Evolutionary conservation across 2,888 invertebrate genomes (phyloP).

Genomic region (Alentia gelatinosa): DNA sequence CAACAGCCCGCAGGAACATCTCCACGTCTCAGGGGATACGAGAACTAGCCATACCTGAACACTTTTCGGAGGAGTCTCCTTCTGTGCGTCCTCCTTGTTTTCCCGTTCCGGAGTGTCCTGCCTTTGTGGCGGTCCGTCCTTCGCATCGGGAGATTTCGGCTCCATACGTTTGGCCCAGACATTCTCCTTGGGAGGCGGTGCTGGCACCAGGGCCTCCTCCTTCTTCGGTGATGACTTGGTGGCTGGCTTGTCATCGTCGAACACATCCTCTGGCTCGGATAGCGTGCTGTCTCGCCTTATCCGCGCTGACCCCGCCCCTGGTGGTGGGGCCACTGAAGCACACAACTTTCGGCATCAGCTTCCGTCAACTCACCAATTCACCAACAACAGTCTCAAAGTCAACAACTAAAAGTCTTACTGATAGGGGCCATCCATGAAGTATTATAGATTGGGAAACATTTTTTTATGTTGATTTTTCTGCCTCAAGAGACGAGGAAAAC

Average conservation of each 20-base stretch:
- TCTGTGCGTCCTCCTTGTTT: not conserved
- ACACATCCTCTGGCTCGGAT: slow-evolving; percentile 62
- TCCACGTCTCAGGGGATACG: no score
- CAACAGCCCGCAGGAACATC: no score
- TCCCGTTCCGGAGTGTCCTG: not conserved
- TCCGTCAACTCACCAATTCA: not conserved
- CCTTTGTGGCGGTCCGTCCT: not conserved
- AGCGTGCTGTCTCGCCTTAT: slow-evolving; percentile 60
- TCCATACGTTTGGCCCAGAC: slow-evolving; percentile 74
- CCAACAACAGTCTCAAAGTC: not conserved
- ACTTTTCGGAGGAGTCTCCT: not conserved
- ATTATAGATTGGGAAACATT: no score
- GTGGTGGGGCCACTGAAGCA: slow-evolving; percentile 62
- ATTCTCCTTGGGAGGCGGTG: slow-evolving; percentile 78
- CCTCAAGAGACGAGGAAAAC: no score
- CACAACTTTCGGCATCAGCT: not conserved
- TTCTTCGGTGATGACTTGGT: slow-evolving; percentile 51
- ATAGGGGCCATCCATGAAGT: no score
- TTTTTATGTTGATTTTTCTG: no score
- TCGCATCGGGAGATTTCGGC: not conserved
- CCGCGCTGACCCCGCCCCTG: slow-evolving; percentile 61
- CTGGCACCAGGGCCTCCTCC: slow-evolving; percentile 69
- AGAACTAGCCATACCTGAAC: not conserved
- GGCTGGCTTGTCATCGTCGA: slow-evolving; percentile 62
- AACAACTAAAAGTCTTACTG: no score